Evolutionary conservation across 2,888 invertebrate genomes (phyloP), one percentile per base, ranked within the genome.

Genomic region (Sarcophaga variegata): DNA sequence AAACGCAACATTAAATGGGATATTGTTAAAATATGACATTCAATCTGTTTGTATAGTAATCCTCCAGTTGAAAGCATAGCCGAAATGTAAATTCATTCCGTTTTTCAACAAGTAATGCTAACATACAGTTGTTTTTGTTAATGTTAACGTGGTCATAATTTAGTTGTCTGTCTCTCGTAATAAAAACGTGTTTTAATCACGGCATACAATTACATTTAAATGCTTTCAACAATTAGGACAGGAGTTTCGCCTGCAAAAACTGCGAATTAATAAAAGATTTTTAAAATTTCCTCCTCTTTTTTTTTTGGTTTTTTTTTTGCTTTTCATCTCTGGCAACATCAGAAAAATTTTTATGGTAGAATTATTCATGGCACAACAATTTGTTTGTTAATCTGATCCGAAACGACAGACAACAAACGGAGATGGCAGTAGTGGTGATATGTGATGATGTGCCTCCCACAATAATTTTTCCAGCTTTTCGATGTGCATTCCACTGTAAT

Each of bases 381-480:
- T 76, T 82, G 76, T 69, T 75, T 27, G 8, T 64, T 37, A 37
- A 71, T 71, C 63, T 62, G 54, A 70, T 37, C 37, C 2, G 37
- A 37, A 37, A 2, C 37, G 37, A 37, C 37, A 37, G 37, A 10
- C 37, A 37, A 37, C 37, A 37, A 37, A 10, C 37, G 37, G 1
- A 8, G 37, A 37, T 37, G 37, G 37, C 10, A 59, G 37, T 22
- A 59, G 37, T 22, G 47, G 37, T 37, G 37, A 37, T 37, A 37
- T 71, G 70, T 54, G 22, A 63, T 37, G 49, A 27, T 78, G 14
- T 71, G 62, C 63, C 71, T 79, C 79, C 79, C 79, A 79, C 79
- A 71, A 27, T 47, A 49, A 64, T 8, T 80, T 59, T 10, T 25
- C 4, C 20, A 70, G 20, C 4, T 11, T 8, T 54, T 22, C 54